A percentile compares a stretch with the other conserved stretches of the same genome.
phyloP scores from a whole-genome alignment of 2,797 vertebrate genomes.

The Leptodactylus fallax region DNA sequence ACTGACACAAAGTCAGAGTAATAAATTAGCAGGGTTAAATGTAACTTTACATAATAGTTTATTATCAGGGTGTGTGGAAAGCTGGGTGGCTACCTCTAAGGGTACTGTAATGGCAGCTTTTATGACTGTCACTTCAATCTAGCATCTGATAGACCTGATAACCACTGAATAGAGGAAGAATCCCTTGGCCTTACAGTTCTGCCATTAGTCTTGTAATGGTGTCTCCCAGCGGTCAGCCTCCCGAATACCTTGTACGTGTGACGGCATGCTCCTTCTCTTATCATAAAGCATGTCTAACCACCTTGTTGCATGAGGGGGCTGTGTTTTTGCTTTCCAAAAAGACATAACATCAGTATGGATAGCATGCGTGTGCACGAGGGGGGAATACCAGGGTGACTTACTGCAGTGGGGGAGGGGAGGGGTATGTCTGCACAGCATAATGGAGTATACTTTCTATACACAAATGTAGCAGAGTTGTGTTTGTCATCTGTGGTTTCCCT shows the following conservation, averaged over 20 bases:
- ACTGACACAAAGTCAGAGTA: not conserved
- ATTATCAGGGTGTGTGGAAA: not conserved
- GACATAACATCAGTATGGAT: not conserved
- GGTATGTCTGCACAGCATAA: not conserved
- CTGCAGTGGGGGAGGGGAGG: too few species aligned
- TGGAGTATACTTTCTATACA: not conserved
- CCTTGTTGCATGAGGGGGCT: not conserved
- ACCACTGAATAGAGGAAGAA: not conserved
- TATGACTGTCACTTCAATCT: not conserved
- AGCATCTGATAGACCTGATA: not conserved
- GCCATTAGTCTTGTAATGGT: not conserved
- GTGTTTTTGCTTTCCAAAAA: not conserved
- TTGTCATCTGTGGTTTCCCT: not conserved
- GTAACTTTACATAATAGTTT: not conserved
- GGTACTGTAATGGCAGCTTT: too few species aligned
- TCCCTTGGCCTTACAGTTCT: not conserved
- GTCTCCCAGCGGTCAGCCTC: not conserved
- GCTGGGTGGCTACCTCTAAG: not conserved
- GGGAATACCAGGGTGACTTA: too few species aligned
- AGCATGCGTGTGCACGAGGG: slow-evolving; percentile 17
- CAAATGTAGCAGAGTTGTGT: not conserved
- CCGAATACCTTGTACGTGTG: not conserved
- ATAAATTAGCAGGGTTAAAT: not conserved
- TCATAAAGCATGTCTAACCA: not conserved
- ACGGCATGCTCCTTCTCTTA: not conserved